Evolutionary conservation across 2,888 invertebrate species (phyloP).

Genomic region (Hypolimnas misippus): DNA sequence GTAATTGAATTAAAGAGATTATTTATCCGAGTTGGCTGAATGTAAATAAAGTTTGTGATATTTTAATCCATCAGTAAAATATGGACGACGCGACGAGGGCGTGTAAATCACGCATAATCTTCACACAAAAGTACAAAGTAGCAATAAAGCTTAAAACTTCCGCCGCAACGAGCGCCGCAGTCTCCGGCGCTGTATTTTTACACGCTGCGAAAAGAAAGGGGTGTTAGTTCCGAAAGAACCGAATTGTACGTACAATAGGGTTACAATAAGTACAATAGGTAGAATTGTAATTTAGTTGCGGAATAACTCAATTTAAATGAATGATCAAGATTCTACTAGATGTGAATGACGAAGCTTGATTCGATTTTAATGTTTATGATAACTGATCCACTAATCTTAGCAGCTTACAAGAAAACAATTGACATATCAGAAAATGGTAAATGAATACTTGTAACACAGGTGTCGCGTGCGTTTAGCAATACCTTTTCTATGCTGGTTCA

Average conservation of each 20-base stretch:
- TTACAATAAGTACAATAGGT: no score
- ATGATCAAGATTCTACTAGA: no score
- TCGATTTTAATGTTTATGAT: no score
- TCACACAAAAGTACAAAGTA: constrained; percentile 9
- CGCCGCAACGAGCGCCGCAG: constrained; percentile 2
- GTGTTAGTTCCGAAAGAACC: background rate
- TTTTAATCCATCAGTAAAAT: constrained; percentile 3
- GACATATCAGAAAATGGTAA: no score
- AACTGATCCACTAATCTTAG: no score
- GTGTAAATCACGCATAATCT: constrained; percentile 11
- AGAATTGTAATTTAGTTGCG: no score
- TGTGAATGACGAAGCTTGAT: no score
- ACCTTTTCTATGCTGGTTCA: no score
- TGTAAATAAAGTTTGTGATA: background rate
- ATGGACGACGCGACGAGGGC: background rate
- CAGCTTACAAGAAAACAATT: no score
- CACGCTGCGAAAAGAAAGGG: background rate
- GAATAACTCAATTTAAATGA: background rate
- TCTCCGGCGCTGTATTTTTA: background rate
- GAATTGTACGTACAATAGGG: background rate
- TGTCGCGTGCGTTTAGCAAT: no score
- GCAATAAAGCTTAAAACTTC: constrained; percentile 9
- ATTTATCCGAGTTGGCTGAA: background rate
- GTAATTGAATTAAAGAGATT: background rate
- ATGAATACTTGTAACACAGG: no score